These are phyloP conservation scores for Rhingia campestris DNA, from an alignment of 2,888 invertebrate species.

Conservation along the genomic window DNA sequence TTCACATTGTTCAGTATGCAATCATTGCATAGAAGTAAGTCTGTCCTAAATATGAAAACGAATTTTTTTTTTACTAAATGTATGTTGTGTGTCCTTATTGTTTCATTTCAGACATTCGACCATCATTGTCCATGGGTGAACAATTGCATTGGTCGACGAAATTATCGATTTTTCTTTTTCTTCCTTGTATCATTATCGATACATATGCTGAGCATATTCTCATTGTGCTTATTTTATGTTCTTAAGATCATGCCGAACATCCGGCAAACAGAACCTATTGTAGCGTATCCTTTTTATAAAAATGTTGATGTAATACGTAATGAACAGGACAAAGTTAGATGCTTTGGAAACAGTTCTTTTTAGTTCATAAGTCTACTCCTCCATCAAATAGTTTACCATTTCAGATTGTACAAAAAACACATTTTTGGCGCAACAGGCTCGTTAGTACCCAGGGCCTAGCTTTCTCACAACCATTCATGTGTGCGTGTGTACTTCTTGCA, in stretches of 20 bases:
- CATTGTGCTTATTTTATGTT: constrained; percentile 95
- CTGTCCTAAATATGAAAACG: neutral
- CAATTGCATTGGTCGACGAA: constrained; percentile 97
- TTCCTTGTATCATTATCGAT: constrained; percentile 97
- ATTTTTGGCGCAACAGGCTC: too few species aligned
- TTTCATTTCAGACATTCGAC: constrained; percentile 94
- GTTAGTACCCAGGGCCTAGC: too few species aligned
- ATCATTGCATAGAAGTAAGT: constrained; percentile 97
- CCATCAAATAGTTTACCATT: neutral
- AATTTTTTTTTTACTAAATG: constrained; percentile 10
- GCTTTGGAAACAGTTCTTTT: neutral
- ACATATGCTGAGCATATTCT: constrained; percentile 99
- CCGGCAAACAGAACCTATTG: constrained; percentile 90
- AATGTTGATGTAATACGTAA: too few species aligned
- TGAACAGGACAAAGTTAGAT: too few species aligned
- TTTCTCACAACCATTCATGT: too few species aligned
- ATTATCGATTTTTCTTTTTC: constrained; percentile 99
- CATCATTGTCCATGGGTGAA: constrained; percentile 99
- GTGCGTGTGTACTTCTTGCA: too few species aligned
- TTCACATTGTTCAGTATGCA: constrained; percentile 99
- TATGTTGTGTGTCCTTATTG: neutral
- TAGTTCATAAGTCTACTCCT: too few species aligned
- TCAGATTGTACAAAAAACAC: neutral
- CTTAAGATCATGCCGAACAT: constrained; percentile 92
- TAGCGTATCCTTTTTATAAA: constrained; percentile 90